Base-by-base conservation (phyloP, 2,797 vertebrate genomes). In the Serranus cabrilla region DNA sequence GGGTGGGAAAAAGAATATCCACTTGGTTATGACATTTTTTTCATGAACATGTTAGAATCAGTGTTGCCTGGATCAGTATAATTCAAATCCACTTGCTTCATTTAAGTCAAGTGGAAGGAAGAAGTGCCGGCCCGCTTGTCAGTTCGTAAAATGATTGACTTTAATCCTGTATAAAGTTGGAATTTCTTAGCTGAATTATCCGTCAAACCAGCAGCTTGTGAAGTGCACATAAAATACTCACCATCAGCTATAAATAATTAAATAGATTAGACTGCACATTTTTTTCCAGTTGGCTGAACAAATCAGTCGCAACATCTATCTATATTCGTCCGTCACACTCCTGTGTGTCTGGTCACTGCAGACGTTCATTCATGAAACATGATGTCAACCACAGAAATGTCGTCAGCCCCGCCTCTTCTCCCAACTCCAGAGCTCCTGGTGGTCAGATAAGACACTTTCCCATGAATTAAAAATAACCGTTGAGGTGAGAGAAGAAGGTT, bases 311-410 rank as follows among this genome's bases (percentile, higher is more conserved):
- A 58, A 20, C 43, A 16, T 11, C 57, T 14, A 25, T 11, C 21
- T n/a, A 14, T 50, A 27, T 65, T 31, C 11, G 56, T 54, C 61
- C 27, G 12, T 17, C 17, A 46, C 16, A 8, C n/a, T 51, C 12
- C 13, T 34, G 4, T 17, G 14, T 37, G 47, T 18, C 14, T 2
- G 23, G 31, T 62, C 20, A 57, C 20, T 25, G 20, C 16, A 3
- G 37, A 45, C 55, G 17, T 67, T 50, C 34, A 57, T 57, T 69
- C 49, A 34, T 64, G 40, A 68, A 63, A 58, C 51, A 46, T 55
- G 37, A 57, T 45, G 10, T 77, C 20, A 45, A 50, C 31, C 52
- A 5, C 42, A 57, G 60, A 34, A 45, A 47, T 2, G 34, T 31
- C 20, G 17, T 47, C 51, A 46, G 47, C 37, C 37, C 5, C 11